Conservation (phyloP, 2,797 vertebrate genomes). For the Peromyscus melanophrys region DNA sequence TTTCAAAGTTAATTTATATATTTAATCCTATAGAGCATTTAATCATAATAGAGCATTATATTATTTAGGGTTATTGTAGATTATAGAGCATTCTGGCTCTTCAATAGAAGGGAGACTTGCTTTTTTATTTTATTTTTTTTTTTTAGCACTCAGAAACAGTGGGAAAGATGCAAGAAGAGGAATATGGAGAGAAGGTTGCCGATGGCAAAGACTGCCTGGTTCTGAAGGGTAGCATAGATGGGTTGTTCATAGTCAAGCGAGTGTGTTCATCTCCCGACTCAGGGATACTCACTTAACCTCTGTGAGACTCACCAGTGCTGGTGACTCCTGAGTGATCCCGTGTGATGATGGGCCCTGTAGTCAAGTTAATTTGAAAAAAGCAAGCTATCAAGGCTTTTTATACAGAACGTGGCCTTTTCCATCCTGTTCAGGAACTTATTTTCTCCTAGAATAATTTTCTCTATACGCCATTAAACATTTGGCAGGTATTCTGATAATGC, state of each 20-base stretch:
- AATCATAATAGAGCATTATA: background rate
- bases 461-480: background rate
- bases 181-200: background rate
- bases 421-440: background rate
- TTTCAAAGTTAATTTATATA: conserved; percentile 52
- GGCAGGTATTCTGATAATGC: background rate
- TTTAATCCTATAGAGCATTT: background rate
- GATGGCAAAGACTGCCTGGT: background rate
- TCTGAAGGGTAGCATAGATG: background rate
- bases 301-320: background rate
- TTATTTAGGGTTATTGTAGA: background rate
- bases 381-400: background rate
- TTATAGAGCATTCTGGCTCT: background rate
- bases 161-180: background rate
- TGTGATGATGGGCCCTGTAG: background rate
- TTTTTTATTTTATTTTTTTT: background rate
- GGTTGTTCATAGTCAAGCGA: conserved; percentile 41
- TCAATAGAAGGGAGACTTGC: background rate
- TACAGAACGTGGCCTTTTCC: background rate
- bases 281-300: background rate
- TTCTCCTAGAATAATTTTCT: conserved; percentile 48
- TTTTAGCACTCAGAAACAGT: background rate
- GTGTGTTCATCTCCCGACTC: background rate
- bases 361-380: background rate
- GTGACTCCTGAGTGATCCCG: background rate